These are phyloP conservation scores for Drymonia ruficornis DNA, from an alignment of 2,888 invertebrate species.

Conservation along the genomic window DNA sequence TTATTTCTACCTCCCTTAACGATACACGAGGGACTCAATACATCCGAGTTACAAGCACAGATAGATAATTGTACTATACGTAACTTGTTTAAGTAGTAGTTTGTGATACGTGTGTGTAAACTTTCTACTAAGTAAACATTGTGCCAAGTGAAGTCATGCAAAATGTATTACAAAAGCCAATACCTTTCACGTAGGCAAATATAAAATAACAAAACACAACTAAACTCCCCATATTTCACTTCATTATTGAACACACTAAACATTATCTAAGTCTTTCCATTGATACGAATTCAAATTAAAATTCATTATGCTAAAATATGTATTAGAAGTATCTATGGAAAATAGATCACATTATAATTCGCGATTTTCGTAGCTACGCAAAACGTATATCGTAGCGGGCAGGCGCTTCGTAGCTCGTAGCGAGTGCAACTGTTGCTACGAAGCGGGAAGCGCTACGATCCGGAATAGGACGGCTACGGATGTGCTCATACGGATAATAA, in stretches of 20 bases:
- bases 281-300: conserved; percentile 17
- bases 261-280: conserved; percentile 15
- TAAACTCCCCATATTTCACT: conserved; percentile 52
- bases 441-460: conserved; percentile 36
- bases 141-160: too few species aligned
- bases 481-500: conserved; percentile 15
- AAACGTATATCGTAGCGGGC: conserved; percentile 41
- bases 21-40: too few species aligned
- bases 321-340: neutral
- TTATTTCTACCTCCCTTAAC: neutral
- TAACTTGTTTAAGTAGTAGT: too few species aligned
- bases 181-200: conserved; percentile 62
- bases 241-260: conserved; percentile 17
- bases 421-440: conserved; percentile 79
- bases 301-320: conserved; percentile 11
- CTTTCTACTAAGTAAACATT: too few species aligned
- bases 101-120: too few species aligned
- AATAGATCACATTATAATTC: conserved; percentile 36
- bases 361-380: conserved; percentile 25
- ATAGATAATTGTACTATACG: too few species aligned
- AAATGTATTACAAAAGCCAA: too few species aligned
- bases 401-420: conserved; percentile 66
- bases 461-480: conserved; percentile 28
- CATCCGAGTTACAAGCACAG: too few species aligned
- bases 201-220: conserved; percentile 52